Percentiles rank a stretch among this genome's conserved stretches.
phyloP scores from a whole-genome alignment of 2,797 vertebrate genomes.

The Coregonus sp. region DNA sequence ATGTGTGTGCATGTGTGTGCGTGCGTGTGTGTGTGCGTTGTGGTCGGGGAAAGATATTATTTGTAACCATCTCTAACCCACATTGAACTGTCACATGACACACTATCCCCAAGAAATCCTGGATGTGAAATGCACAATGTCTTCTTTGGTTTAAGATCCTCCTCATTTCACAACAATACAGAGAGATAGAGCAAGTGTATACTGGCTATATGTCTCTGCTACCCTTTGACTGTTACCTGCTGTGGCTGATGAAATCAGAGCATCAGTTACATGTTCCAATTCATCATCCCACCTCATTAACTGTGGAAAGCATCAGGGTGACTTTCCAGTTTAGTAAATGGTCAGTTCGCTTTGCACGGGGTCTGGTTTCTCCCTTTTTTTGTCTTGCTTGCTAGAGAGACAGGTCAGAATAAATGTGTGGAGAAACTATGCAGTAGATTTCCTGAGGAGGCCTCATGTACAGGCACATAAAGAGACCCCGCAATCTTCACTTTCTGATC shows the following conservation, averaged over 20 bases:
- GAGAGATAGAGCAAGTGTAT: slow-evolving; percentile 10
- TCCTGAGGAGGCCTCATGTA: slow-evolving; percentile 46
- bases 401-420: slow-evolving; percentile 27
- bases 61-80: slow-evolving; percentile 9
- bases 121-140: slow-evolving; percentile 21
- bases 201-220: slow-evolving; percentile 7
- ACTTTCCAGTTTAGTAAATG: slow-evolving; percentile 20
- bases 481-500: slow-evolving; percentile 61
- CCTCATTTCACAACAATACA: neutral
- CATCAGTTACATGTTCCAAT: slow-evolving; percentile 25
- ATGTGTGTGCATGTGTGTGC: neutral
- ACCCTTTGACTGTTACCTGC: slow-evolving; percentile 28
- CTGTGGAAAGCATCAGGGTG: slow-evolving; percentile 26
- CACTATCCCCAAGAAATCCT: slow-evolving; percentile 11
- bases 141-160: neutral
- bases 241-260: slow-evolving; percentile 16
- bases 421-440: slow-evolving; percentile 54
- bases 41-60: neutral
- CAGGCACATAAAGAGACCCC: slow-evolving; percentile 49
- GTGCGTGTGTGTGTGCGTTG: neutral
- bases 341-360: slow-evolving; percentile 24
- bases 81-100: slow-evolving; percentile 15
- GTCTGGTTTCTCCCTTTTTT: slow-evolving; percentile 30
- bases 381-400: slow-evolving; percentile 1
- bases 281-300: slow-evolving; percentile 51